A percentile compares a stretch with the other conserved stretches of the same genome.
These are phyloP conservation scores for Tetropium fuscum DNA, from an alignment of 2,888 invertebrate species.

Conservation along the genomic window DNA sequence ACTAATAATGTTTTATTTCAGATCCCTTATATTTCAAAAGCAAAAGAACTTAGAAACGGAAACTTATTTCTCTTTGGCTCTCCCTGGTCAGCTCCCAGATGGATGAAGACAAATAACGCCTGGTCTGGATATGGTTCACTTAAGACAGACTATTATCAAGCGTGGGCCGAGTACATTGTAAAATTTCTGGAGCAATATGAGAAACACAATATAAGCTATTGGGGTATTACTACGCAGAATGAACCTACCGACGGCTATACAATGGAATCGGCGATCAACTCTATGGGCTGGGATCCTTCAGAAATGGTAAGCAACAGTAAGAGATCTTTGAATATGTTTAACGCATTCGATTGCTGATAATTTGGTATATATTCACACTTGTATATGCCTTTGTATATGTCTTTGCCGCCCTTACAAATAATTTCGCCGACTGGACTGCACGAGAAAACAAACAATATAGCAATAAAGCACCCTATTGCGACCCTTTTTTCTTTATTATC, in stretches of 20 bases:
- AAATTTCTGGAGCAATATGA: neutral
- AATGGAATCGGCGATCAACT: neutral
- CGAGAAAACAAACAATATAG: too few relatives aligned
- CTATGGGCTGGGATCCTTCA: neutral
- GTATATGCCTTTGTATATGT: too few relatives aligned
- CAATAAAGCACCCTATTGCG: too few relatives aligned
- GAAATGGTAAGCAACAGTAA: too few relatives aligned
- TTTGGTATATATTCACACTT: too few relatives aligned
- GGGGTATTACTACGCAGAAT: neutral
- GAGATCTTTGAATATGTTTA: too few relatives aligned
- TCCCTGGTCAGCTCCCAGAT: neutral
- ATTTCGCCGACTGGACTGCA: too few relatives aligned
- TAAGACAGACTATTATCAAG: neutral
- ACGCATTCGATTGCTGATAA: too few relatives aligned
- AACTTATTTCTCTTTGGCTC: constrained; percentile 33
- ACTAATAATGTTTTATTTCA: too few relatives aligned
- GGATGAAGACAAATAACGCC: neutral
- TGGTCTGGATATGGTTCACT: neutral
- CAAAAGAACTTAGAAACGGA: constrained; percentile 40
- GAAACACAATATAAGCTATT: neutral
- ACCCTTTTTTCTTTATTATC: too few relatives aligned
- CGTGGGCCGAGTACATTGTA: neutral
- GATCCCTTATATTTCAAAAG: constrained; percentile 51
- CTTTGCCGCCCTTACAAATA: too few relatives aligned
- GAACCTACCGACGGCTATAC: neutral